Percentiles rank a stretch among this genome's conserved stretches.
These are phyloP conservation scores for Athalia cordata DNA, from an alignment of 2,888 invertebrate genomes.

Conservation along the genomic window DNA sequence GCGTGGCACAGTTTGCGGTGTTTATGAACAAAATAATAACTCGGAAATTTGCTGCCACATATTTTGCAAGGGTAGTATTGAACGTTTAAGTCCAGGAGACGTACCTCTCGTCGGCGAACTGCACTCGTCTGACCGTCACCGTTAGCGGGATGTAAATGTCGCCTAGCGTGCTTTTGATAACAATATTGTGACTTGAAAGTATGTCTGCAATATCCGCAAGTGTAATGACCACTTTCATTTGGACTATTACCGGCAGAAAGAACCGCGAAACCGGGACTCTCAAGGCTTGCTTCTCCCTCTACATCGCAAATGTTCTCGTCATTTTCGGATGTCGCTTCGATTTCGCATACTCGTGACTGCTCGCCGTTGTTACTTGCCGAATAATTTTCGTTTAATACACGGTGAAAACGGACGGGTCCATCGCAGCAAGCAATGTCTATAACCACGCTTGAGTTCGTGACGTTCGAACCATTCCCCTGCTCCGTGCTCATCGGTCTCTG, in stretches of 20 bases:
- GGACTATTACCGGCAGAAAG: slow-evolving; percentile 46
- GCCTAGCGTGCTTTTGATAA: slow-evolving; percentile 86
- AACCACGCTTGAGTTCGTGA: slow-evolving; percentile 76
- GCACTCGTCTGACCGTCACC: slow-evolving; percentile 61
- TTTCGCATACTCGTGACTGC: slow-evolving; percentile 57
- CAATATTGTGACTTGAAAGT: slow-evolving; percentile 91
- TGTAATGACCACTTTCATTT: slow-evolving; percentile 73
- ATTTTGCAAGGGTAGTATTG: slow-evolving; percentile 96
- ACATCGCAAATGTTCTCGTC: slow-evolving; percentile 57
- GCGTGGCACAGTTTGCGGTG: slow-evolving; percentile 91
- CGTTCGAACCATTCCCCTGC: slow-evolving; percentile 42
- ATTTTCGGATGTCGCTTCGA: slow-evolving; percentile 53
- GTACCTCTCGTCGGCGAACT: slow-evolving; percentile 76
- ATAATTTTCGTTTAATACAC: slow-evolving; percentile 90
- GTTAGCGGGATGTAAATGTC: slow-evolving; percentile 65
- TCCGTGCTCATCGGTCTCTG: slow-evolving; percentile 49
- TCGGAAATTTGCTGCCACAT: slow-evolving; percentile 93
- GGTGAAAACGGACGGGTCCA: slow-evolving; percentile 90
- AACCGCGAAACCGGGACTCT: slow-evolving; percentile 56
- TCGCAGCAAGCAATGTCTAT: slow-evolving; percentile 94
- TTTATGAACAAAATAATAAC: slow-evolving; percentile 95
- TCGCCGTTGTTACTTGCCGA: slow-evolving; percentile 52
- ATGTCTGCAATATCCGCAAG: slow-evolving; percentile 85
- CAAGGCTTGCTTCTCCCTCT: slow-evolving; percentile 60
- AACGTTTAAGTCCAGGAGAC: slow-evolving; percentile 84